phyloP scores from a whole-genome alignment of 2,113 vertebrate species.

The Paramormyrops kingsleyae region DNA sequence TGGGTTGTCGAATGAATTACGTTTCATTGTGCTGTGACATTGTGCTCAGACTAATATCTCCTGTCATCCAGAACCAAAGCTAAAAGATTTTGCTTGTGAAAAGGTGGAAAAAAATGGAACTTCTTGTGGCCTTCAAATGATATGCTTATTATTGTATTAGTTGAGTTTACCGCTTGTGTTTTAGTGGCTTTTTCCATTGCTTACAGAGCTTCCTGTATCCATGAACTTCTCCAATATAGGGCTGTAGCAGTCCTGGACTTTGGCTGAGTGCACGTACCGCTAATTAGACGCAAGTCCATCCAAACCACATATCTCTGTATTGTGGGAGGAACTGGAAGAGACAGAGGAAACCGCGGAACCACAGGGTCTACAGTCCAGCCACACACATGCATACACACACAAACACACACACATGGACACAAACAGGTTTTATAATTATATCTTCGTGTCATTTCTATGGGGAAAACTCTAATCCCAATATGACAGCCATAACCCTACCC shows the following conservation, averaged over 20 bases:
- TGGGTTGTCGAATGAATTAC: not conserved
- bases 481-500: no score
- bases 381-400: not conserved
- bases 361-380: not conserved
- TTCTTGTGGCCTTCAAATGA: not conserved
- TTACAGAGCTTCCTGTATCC: not conserved
- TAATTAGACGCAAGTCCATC: not conserved
- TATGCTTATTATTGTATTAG: not conserved
- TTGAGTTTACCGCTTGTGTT: not conserved
- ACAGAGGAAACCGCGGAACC: not conserved
- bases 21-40: not conserved
- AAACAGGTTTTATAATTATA: no score
- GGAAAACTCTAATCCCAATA: no score
- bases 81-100: not conserved
- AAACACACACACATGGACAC: not conserved
- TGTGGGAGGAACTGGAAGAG: not conserved
- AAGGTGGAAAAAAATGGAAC: not conserved
- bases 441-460: no score
- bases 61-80: not conserved
- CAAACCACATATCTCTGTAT: not conserved
- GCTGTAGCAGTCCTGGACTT: not conserved
- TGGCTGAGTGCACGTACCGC: not conserved
- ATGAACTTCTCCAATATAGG: not conserved
- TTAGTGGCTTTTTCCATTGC: not conserved
- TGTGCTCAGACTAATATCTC: not conserved